Base-by-base conservation (phyloP, 2,113 vertebrate genomes). In the Scartelaos histophorus region DNA sequence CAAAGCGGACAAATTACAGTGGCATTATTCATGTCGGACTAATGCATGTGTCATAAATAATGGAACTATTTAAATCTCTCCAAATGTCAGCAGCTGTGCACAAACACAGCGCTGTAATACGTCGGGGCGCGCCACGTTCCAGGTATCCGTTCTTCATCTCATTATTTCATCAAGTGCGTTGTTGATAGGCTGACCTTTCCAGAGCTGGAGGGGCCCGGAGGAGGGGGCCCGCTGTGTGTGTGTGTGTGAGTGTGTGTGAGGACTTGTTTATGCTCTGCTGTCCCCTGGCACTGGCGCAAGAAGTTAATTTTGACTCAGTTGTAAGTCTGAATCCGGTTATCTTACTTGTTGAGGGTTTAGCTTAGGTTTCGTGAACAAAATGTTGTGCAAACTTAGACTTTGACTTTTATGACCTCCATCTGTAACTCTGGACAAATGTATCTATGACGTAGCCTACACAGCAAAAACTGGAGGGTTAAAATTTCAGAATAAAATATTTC, bases 121-220 rank as follows among this genome's bases (percentile, higher is more conserved):
- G 56, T 24, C 69, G 29, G 62, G n/a, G 60, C 68, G 67, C 60
- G 45, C 19, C 22, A 43, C 19, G 71, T 78, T 69, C 56, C 34
- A 35, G 65, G 56, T 70, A 76, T 73, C 75, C 79, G 78, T 71
- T 66, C 35, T 68, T 76, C 10, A 19, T 76, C 75, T 85, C 82
- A 87, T 87, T 88, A 82, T 72, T 82, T 81, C 62, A 65, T 87
- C 77, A 79, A 76, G 73, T 49, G 29, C 34, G 45, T 80, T 82
- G 82, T 76, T 82, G 82, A 85, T 78, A 85, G 78, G 17, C 34
- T 86, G 80, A 80, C 88, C 82, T 89, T 89, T 83, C 64, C 54
- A 66, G 49, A 65, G 58, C 68, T 46, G 13, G 22, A 56, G 51
- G 25, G 25, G 43, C 34, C 25, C 9, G 38, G 38, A 11, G 10